A percentile compares a stretch with the other conserved stretches of the same genome.
These are phyloP conservation scores for Eurystomus glaucurus DNA, from an alignment of 2,797 vertebrate genomes.

Conservation along the genomic window DNA sequence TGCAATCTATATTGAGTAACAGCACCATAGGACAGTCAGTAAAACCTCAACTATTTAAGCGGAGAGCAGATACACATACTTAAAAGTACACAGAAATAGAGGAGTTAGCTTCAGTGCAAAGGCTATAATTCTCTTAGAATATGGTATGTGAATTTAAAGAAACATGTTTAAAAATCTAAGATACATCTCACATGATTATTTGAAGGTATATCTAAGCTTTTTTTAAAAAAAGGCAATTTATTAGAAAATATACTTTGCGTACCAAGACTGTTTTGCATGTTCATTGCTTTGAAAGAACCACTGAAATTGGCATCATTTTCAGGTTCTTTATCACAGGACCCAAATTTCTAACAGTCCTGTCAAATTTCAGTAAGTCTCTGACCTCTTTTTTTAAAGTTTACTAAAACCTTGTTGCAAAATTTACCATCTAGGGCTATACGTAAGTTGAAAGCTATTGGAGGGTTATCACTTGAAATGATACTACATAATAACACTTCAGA, in stretches of 20 bases:
- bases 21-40: neutral
- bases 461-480: neutral
- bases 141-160: neutral
- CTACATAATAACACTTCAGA: neutral
- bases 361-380: neutral
- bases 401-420: neutral
- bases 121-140: neutral
- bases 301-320: neutral
- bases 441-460: neutral
- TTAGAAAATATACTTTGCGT: neutral
- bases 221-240: neutral
- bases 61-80: neutral
- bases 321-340: neutral
- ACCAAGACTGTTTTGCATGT: neutral
- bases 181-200: neutral
- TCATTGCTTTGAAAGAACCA: neutral
- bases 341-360: neutral
- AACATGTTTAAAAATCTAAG: neutral
- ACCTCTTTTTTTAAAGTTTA: neutral
- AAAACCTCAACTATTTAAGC: neutral
- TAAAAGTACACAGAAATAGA: neutral
- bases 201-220: neutral
- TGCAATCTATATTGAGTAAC: neutral
- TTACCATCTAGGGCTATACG: neutral
- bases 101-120: neutral